Percentiles rank a stretch among this genome's conserved stretches.
phyloP scores from a whole-genome alignment of 1,140 invertebrate species.

The Orussus abietinus region DNA sequence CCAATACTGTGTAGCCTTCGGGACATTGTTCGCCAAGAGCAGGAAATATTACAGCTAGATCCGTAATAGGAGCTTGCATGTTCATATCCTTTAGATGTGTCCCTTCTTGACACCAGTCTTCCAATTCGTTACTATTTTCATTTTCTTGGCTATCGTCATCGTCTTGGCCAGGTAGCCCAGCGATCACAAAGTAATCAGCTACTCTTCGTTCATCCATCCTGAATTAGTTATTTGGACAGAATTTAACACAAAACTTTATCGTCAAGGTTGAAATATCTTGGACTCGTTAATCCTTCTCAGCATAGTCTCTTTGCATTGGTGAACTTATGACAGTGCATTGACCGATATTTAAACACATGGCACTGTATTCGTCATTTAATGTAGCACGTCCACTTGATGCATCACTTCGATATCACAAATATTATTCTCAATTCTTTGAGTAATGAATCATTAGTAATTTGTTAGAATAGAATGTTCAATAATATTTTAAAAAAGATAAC shows the following conservation, averaged over 20 bases:
- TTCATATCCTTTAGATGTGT: conserved; percentile 70
- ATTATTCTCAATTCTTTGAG: too few species aligned
- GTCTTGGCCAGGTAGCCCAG: conserved; percentile 79
- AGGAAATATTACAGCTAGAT: conserved; percentile 88
- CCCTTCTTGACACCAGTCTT: conserved; percentile 75
- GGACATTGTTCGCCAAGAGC: conserved; percentile 81
- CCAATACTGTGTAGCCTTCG: conserved; percentile 75
- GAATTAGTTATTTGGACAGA: conserved; percentile 1
- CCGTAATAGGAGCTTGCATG: conserved; percentile 88
- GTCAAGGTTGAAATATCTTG: neutral
- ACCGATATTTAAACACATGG: neutral
- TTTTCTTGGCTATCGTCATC: conserved; percentile 35
- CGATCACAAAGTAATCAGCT: conserved; percentile 96
- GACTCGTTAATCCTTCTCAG: neutral
- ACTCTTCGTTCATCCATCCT: conserved; percentile 78
- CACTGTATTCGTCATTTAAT: neutral
- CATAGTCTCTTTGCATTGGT: neutral
- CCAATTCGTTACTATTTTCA: conserved; percentile 60
- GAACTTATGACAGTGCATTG: neutral
- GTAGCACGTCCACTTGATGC: too few species aligned
- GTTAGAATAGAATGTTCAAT: too few species aligned
- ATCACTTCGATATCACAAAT: too few species aligned
- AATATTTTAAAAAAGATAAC: too few species aligned
- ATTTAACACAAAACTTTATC: neutral
- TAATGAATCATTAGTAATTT: too few species aligned